A percentile compares a stretch with the other conserved stretches of the same genome.
These are phyloP conservation scores for Lochmaea capreae DNA, from an alignment of 2,888 invertebrate species.

Conservation along the genomic window DNA sequence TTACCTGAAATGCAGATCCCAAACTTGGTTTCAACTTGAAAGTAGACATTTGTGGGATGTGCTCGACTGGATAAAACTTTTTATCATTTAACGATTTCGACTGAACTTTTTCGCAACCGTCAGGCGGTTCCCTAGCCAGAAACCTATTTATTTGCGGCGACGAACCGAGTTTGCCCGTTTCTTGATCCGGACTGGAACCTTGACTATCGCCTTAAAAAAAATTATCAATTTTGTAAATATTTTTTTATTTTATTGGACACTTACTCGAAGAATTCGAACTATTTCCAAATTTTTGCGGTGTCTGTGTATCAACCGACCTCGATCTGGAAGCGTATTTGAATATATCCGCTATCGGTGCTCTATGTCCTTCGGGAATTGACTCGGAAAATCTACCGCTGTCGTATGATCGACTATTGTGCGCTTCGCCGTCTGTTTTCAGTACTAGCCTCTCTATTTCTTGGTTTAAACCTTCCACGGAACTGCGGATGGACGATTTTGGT, in stretches of 20 bases:
- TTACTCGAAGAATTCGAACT: conserved; percentile 78
- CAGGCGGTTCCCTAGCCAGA: conserved; percentile 87
- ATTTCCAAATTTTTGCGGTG: conserved; percentile 75
- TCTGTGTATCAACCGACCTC: conserved; percentile 87
- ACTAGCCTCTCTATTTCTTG: conserved; percentile 88
- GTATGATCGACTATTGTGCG: conserved; percentile 31
- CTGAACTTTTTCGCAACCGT: conserved; percentile 89
- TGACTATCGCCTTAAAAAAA: conserved; percentile 74
- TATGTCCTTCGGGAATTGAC: conserved; percentile 86
- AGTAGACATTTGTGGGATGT: conserved; percentile 71
- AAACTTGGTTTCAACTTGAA: conserved; percentile 84
- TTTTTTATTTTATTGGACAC: not conserved
- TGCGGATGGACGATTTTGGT: conserved; percentile 78
- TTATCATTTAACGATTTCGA: conserved; percentile 57
- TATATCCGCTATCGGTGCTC: conserved; percentile 85
- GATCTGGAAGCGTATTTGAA: conserved; percentile 60
- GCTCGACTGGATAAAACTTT: conserved; percentile 51
- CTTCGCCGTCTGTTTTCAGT: conserved; percentile 63
- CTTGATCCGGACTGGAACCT: conserved; percentile 81
- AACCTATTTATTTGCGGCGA: conserved; percentile 89
- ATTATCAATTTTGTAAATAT: not conserved
- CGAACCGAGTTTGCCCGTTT: conserved; percentile 77
- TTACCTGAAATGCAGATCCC: conserved; percentile 76
- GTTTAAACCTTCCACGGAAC: conserved; percentile 88
- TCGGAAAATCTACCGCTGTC: conserved; percentile 64